A percentile compares a stretch with the other conserved stretches of the same genome.
Conservation (phyloP, 2,113 vertebrate genomes). For the Leptocoma aspasia region DNA sequence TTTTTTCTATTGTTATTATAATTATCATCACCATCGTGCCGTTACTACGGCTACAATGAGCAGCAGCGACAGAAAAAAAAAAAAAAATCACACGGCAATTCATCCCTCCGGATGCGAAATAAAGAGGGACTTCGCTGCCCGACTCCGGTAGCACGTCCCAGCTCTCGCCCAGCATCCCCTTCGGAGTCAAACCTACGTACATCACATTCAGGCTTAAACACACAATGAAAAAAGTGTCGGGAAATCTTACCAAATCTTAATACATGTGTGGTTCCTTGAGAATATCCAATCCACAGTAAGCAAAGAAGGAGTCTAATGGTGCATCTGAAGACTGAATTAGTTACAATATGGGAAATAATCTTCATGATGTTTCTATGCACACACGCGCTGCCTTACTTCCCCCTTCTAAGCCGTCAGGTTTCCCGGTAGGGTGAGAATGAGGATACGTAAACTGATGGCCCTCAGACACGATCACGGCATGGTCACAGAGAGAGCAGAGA, state of each 20-base stretch:
- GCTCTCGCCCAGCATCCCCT: neutral
- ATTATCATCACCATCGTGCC: neutral
- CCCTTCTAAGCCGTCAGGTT: conserved; percentile 80
- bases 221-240: neutral
- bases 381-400: conserved; percentile 78
- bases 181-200: neutral
- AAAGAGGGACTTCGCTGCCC: conserved; percentile 5
- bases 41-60: conserved; percentile 61
- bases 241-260: conserved; percentile 95
- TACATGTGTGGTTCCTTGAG: conserved; percentile 95
- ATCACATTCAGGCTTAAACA: neutral
- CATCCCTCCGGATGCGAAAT: conserved; percentile 27
- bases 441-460: conserved; percentile 77
- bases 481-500: conserved; percentile 81
- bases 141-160: conserved; percentile 3
- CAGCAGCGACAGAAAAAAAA: neutral
- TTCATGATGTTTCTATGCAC: conserved; percentile 90
- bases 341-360: conserved; percentile 84
- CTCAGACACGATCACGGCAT: conserved; percentile 91
- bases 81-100: neutral
- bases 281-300: conserved; percentile 91
- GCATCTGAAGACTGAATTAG: conserved; percentile 86
- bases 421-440: conserved; percentile 76
- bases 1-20: conserved; percentile 52
- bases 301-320: conserved; percentile 84